Conservation (phyloP, 2,113 vertebrate species). For the Jaculus jaculus region DNA sequence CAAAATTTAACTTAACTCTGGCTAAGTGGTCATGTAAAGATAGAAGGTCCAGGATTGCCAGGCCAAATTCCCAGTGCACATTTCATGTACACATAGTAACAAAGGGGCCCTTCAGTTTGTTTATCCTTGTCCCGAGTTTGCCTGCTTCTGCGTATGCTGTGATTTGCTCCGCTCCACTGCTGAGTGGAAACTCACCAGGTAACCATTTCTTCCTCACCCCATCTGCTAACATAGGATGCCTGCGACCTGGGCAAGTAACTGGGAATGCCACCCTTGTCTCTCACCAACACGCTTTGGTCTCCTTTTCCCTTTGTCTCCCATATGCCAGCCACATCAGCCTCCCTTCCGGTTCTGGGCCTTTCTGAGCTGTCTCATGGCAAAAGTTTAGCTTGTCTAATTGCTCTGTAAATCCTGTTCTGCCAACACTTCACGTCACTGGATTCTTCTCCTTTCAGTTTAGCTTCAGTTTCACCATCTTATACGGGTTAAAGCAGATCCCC, state of each 20-base stretch:
- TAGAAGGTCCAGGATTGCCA: not conserved
- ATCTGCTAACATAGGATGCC: not conserved
- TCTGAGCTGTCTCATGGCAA: not conserved
- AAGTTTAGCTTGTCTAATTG: not conserved
- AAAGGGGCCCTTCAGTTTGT: not conserved
- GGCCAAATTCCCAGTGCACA: not conserved
- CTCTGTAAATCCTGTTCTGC: not conserved
- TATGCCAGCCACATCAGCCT: not conserved
- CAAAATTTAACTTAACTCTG: not conserved
- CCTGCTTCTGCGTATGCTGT: not conserved
- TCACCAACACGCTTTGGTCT: not conserved
- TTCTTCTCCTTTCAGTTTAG: not conserved
- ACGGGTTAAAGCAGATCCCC: not conserved
- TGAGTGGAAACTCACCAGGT: not conserved
- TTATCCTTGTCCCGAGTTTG: not conserved
- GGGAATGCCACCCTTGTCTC: not conserved
- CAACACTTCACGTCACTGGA: not conserved
- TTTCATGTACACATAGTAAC: accelerated
- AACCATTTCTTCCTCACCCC: not conserved
- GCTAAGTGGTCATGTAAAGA: not conserved
- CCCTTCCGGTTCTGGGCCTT: not conserved
- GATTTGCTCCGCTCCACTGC: not conserved
- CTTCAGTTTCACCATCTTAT: not conserved
- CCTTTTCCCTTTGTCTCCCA: too few relatives aligned
- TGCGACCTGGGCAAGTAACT: not conserved